phyloP scores from a whole-genome alignment of 2,888 invertebrate species.

The Hypena proboscidalis region DNA sequence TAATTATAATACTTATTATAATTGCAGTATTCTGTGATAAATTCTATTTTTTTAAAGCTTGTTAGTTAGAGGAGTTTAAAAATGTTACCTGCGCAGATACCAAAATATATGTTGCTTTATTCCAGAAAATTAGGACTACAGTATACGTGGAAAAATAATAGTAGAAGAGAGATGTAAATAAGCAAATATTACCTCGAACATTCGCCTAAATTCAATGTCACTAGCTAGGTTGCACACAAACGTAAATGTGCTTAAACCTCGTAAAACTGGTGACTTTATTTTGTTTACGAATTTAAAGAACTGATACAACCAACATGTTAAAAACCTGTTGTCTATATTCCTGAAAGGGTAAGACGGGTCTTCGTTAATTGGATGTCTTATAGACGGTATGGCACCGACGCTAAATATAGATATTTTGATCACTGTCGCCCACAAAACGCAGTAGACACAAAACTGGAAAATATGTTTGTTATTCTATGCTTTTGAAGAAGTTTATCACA shows the following conservation, averaged over 20 bases:
- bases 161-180: no score
- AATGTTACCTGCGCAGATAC: no score
- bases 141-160: no score
- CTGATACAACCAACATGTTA: slow-evolving; percentile 9
- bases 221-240: slow-evolving; percentile 1
- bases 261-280: slow-evolving; percentile 33
- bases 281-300: slow-evolving; percentile 33
- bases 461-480: slow-evolving; percentile 14
- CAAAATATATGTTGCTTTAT: no score
- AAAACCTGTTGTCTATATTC: not conserved
- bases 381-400: slow-evolving; percentile 42
- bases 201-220: slow-evolving; percentile 4
- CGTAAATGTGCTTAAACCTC: slow-evolving; percentile 5
- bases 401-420: slow-evolving; percentile 33
- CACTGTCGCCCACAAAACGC: slow-evolving; percentile 25
- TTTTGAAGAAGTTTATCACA: not conserved
- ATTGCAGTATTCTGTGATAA: no score
- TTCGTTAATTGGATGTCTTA: slow-evolving; percentile 20
- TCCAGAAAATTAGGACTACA: no score
- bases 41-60: no score
- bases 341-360: slow-evolving; percentile 10
- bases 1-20: no score
- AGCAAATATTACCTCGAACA: not conserved
- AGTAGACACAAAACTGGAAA: slow-evolving; percentile 8
- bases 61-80: no score